phyloP scores from a whole-genome alignment of 2,888 invertebrate genomes.

The Drosophila bunnanda region DNA sequence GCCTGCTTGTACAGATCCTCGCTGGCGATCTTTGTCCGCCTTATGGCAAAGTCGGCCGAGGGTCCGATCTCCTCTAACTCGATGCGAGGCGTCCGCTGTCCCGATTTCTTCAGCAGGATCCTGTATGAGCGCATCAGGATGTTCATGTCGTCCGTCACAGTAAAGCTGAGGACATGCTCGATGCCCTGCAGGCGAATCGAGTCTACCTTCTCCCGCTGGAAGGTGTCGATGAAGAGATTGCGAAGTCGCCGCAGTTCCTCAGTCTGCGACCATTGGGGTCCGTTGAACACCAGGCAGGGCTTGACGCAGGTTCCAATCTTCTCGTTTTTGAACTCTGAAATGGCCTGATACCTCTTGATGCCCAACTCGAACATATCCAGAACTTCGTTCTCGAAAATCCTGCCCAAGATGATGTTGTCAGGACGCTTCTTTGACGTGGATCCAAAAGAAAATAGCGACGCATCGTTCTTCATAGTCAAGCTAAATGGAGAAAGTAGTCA shows the following conservation, averaged over 20 bases:
- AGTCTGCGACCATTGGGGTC: slow-evolving; percentile 94
- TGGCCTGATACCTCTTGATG: slow-evolving; percentile 91
- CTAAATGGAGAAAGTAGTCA: slow-evolving; percentile 73
- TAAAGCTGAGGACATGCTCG: slow-evolving; percentile 96
- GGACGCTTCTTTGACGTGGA: slow-evolving; percentile 98
- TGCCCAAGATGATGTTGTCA: slow-evolving; percentile 94
- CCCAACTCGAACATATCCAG: slow-evolving; percentile 99
- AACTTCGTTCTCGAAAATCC: slow-evolving; percentile 94
- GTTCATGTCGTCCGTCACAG: slow-evolving; percentile 90
- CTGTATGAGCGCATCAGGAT: slow-evolving; percentile 92
- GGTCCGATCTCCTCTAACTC: slow-evolving; percentile 93
- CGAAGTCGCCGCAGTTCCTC: slow-evolving; percentile 93
- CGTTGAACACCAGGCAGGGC: slow-evolving; percentile 96
- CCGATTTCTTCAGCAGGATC: slow-evolving; percentile 95
- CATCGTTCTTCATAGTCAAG: slow-evolving; percentile 92
- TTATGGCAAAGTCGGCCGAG: slow-evolving; percentile 92
- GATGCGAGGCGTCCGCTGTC: slow-evolving; percentile 93
- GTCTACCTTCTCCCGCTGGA: slow-evolving; percentile 88
- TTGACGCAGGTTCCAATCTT: slow-evolving; percentile 93
- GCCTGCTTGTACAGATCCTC: slow-evolving; percentile 94
- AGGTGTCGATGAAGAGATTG: slow-evolving; percentile 96
- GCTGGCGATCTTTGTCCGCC: slow-evolving; percentile 95
- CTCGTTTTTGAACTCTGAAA: slow-evolving; percentile 91
- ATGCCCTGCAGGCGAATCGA: slow-evolving; percentile 95
- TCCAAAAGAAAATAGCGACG: slow-evolving; percentile 95